Evolutionary conservation across 2,797 vertebrate species (phyloP).

Genomic region (Phoebastria nigripes): DNA sequence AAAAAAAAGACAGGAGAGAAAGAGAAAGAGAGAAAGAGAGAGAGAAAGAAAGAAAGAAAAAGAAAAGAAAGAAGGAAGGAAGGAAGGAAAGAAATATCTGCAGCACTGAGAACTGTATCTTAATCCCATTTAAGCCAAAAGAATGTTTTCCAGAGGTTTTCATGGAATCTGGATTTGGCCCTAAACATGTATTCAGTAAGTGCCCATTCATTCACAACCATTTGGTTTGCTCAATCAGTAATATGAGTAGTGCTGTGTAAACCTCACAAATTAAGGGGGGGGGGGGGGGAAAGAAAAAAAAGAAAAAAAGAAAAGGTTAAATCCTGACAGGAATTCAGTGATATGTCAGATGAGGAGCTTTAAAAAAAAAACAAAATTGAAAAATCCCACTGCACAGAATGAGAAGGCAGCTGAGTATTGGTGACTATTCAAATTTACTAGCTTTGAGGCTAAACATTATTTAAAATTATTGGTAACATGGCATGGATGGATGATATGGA

Average conservation of each 20-base stretch:
- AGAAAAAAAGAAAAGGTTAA: neutral
- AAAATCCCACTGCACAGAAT: neutral
- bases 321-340: neutral
- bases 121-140: neutral
- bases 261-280: neutral
- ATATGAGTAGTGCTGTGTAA: neutral
- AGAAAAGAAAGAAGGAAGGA: neutral
- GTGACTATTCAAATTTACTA: conserved; percentile 18
- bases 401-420: conserved; percentile 18
- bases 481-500: neutral
- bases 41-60: no score
- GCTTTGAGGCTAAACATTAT: conserved; percentile 16
- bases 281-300: no score
- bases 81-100: neutral
- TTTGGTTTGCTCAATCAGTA: neutral
- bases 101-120: neutral
- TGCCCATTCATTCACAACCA: neutral
- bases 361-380: neutral
- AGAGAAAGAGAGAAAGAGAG: fast-evolving
- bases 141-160: neutral
- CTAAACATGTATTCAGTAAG: neutral
- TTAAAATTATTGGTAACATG: conserved; percentile 41
- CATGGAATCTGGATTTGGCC: neutral
- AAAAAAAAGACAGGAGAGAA: neutral
- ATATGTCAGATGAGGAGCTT: neutral